Base-by-base conservation (phyloP, 2,797 vertebrate genomes). In the Acrossocheilus wenchowensis region DNA sequence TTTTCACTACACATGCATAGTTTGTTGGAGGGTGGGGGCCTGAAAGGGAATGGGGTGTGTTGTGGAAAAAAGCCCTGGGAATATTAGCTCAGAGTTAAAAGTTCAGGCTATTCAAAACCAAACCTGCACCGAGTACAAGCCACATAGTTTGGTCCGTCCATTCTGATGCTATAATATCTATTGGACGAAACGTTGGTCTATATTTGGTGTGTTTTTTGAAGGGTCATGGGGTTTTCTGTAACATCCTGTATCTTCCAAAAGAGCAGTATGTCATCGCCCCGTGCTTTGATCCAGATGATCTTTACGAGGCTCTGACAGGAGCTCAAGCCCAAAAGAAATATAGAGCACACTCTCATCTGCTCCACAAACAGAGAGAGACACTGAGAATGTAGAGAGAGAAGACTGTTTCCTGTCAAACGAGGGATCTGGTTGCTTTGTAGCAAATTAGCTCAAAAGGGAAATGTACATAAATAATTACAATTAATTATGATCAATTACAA, bases 331-430 rank as follows among this genome's bases (percentile, higher is more conserved):
- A 81, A 50, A 69, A 89, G 60, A 91, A 78, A 86, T 90, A 64
- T 52, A 66, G 45, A 45, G 6, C 66, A 69, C n/a, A 11, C 64
- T 86, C 92, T 93, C 94, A 95, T 93, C 91, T 94, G 92, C 91
- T 91, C 85, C 87, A 87, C 92, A 91, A 92, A 89, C 73, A 74
- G 79, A 64, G 39, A 77, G 10, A 84, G 23, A 68, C 66, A 23
- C 1, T 39, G 39, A 79, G 72, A 79, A 34, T 19, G 77, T 74
- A 60, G 34, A 78, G 30, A n/a, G 8, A 48, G 26, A 10, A 1
- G 48, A 45, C 41, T 64, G 75, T 80, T 39, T 86, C 62, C 66
- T 66, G 19, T 54, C 36, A 78, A 81, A 78, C 1, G 26, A 77
- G 52, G 60, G 26, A 78, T 87, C 73, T 82, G 39, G 41, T 71